Base-by-base conservation (phyloP, 1,140 invertebrate species). In the Trypoxylus dichotomus region DNA sequence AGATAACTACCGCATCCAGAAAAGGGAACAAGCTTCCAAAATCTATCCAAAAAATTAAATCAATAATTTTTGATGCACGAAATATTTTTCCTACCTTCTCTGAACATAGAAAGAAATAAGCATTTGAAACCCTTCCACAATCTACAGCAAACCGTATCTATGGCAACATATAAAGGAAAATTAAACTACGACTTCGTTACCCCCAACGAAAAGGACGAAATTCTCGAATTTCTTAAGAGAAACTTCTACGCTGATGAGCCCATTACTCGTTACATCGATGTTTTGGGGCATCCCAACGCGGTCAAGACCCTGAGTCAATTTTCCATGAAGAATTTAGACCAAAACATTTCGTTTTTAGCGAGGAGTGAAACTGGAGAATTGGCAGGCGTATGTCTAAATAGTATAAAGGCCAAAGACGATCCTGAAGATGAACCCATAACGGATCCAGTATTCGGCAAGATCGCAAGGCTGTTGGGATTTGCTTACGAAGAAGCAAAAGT, bases 221-320 rank as follows among this genome's bases (percentile, higher is more conserved):
- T 21, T 41, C 2, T 43, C 1, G 7, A 72, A 81, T 21, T 84
- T 71, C 74, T 85, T 21, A 77, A 81, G 43, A 68, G 32, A 21
- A 91, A 89, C 83, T 94, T 94, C 88, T 93, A 93, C 87, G 88
- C 87, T 10, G 92, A 94, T 77, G 93, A 94, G 80, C 93, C 93
- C 0, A 85, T 93, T 24, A 93, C 93, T 83, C 83, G 90, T 3
- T 87, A 85, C 47, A 88, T 93, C 21, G 84, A 89, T 43, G 83
- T 93, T 0, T 86, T 93, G 77, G 90, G 90, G 11, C 89, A 89
- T 2, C 88, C 90, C n/a, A 87, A 90, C 10, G 90, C 89, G 91
- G 80, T 3, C 81, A 1, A 91, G 92, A 79, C 82, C 8, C 25
- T 93, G 13, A 92, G 93, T 79, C 88, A 91, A 1, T 93, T 91